Base-by-base conservation (phyloP, 2,888 invertebrate species). In the Villa cingulata region DNA sequence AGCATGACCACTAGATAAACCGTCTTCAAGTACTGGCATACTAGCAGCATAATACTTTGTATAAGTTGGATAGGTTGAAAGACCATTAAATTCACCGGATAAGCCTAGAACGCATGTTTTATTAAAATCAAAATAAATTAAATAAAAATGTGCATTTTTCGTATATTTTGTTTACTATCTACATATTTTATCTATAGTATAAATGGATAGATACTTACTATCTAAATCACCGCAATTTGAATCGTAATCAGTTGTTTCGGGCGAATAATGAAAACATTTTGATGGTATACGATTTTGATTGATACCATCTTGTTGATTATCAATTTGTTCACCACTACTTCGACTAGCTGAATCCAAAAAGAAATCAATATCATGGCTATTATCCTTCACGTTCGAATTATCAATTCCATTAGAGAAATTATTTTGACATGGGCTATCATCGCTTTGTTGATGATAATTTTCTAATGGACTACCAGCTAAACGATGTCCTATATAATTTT, bases 21-120 rank as follows among this genome's bases (percentile, higher is more conserved):
- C 94, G 66, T 95, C 95, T 64, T 94, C 92, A 37, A 95, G 77
- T 17, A 90, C 83, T 1, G 95, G 95, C 85, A 95, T 86, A 59
- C 80, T 81, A 42, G 80, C 81, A 43, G 80, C 80, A 69, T 76
- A 84, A 70, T 78, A 76, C 65, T 77, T 76, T 37, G 80, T 72
- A 59, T 78, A 76, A 62, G 78, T 79, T 39, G 75, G 60, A 49
- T 66, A 77, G 51, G 77, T 75, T 39, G 77, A 75, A 44, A 78
- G 76, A 41, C 77, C 77, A 45, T 68, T 70, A 50, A 69, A 62
- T 49, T 70, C 69, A n/a, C 66, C 68, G 23, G 71, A 74, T 46
- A 75, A 71, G 55, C 74, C 74, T 73, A 32, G 29, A 32, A 32
- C 29, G 29, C 29, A 32, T 32, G 29, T 32, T 32, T 32, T 32